Evolutionary conservation across 2,888 invertebrate genomes (phyloP).

Genomic region (Drosophila paranaensis): DNA sequence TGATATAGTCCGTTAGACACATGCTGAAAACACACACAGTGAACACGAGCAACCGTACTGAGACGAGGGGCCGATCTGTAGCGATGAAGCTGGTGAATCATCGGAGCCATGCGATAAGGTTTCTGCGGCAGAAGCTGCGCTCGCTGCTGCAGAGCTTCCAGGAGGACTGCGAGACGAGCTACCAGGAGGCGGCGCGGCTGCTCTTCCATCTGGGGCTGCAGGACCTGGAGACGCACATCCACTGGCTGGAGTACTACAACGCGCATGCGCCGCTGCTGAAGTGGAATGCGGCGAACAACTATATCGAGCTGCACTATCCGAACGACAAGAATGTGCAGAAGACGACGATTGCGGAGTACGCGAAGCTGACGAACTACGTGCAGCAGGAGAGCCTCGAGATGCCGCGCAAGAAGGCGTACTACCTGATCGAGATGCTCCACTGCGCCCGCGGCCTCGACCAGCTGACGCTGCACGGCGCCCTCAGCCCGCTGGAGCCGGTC

Average conservation of each 20-base stretch:
- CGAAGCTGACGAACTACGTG: conserved; percentile 25
- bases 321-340: conserved; percentile 14
- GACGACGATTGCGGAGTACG: conserved; percentile 11
- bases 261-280: conserved; percentile 31
- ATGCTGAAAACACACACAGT: not conserved
- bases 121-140: conserved; percentile 22
- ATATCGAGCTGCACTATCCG: conserved; percentile 35
- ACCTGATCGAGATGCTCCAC: conserved; percentile 36
- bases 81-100: conserved; percentile 25
- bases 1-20: conserved; percentile 6
- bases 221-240: conserved; percentile 32
- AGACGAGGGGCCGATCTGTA: not conserved
- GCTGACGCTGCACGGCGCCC: not conserved
- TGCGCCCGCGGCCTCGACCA: conserved; percentile 27
- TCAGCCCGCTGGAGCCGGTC: conserved; percentile 1
- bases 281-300: conserved; percentile 30
- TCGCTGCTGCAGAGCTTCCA: conserved; percentile 30
- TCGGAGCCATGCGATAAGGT: conserved; percentile 21
- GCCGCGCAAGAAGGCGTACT: conserved; percentile 36
- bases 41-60: conserved; percentile 2
- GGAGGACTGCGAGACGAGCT: conserved; percentile 33
- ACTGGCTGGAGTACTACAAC: conserved; percentile 40
- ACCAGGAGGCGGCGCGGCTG: conserved; percentile 19
- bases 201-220: conserved; percentile 20
- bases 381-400: conserved; percentile 33